Percentiles rank a stretch among this genome's conserved stretches.
Conservation (phyloP, 2,113 vertebrate species). For the Sardina pilchardus region DNA sequence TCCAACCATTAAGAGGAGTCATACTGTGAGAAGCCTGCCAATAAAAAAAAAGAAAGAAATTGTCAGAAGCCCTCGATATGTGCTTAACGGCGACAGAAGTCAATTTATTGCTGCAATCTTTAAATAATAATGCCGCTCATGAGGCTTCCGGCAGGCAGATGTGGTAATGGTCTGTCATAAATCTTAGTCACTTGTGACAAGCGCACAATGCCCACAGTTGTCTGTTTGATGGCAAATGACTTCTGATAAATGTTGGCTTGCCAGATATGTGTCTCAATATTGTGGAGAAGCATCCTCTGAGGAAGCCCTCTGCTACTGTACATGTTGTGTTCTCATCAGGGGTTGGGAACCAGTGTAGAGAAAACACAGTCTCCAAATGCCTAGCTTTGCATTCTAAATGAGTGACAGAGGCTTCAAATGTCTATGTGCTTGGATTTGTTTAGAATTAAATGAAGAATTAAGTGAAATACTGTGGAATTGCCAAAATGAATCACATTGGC, state of each 20-base stretch:
- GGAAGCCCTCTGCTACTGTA: conserved; percentile 65
- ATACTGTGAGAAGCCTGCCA: conserved; percentile 82
- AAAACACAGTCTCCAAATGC: background rate
- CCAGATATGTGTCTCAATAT: conserved; percentile 89
- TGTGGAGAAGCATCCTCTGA: conserved; percentile 85
- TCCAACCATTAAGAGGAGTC: conserved; percentile 84
- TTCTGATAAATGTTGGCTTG: conserved; percentile 89
- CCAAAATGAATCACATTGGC: too few relatives aligned
- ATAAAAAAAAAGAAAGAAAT: conserved; percentile 69
- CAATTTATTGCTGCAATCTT: conserved; percentile 92
- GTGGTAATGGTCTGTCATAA: conserved; percentile 95
- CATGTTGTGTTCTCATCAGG: background rate
- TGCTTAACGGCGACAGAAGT: conserved; percentile 92
- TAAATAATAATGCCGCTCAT: conserved; percentile 98
- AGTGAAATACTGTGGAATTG: too few relatives aligned
- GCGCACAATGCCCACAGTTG: conserved; percentile 88
- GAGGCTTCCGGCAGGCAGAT: conserved; percentile 88
- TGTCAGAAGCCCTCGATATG: conserved; percentile 85
- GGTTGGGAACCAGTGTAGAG: background rate
- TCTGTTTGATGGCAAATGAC: conserved; percentile 88
- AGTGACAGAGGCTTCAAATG: background rate
- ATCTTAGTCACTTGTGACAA: conserved; percentile 94
- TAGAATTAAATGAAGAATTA: too few relatives aligned
- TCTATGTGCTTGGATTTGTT: background rate
- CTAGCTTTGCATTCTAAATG: background rate